A percentile compares a stretch with the other conserved stretches of the same genome.
These are phyloP conservation scores for Euzophera pinguis DNA, from an alignment of 2,888 invertebrate species.

Conservation along the genomic window DNA sequence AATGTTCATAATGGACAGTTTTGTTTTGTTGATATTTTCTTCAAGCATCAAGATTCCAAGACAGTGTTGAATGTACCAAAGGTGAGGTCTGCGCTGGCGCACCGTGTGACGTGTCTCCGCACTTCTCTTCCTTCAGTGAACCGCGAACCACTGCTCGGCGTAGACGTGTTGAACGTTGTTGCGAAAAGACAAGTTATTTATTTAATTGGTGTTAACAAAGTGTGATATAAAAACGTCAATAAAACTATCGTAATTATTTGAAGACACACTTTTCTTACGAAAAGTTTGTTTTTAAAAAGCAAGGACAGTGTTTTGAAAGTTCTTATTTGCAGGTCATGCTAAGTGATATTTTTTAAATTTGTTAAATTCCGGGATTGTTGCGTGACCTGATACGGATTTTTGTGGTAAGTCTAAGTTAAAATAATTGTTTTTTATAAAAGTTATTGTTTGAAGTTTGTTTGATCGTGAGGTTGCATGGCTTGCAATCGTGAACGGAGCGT, in stretches of 20 bases:
- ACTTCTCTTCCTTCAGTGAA: slow-evolving; percentile 64
- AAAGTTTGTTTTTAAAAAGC: slow-evolving; percentile 42
- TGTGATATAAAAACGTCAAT: slow-evolving; percentile 22
- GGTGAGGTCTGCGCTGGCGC: slow-evolving; percentile 72
- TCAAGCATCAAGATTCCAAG: slow-evolving; percentile 48
- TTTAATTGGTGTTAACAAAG: slow-evolving; percentile 52
- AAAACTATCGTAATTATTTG: slow-evolving; percentile 8
- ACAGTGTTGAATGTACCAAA: slow-evolving; percentile 54
- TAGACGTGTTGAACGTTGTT: slow-evolving; percentile 32
- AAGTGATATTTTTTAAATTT: slow-evolving; percentile 45
- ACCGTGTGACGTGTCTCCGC: slow-evolving; percentile 71
- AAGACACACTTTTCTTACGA: slow-evolving; percentile 28
- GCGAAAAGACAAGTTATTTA: slow-evolving; percentile 28
- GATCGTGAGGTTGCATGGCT: slow-evolving; percentile 7
- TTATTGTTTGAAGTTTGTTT: neutral
- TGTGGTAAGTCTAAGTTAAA: slow-evolving; percentile 30
- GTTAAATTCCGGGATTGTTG: slow-evolving; percentile 61
- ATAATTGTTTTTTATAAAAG: neutral
- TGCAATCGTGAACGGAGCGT: slow-evolving; percentile 5
- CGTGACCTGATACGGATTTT: slow-evolving; percentile 35
- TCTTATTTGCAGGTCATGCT: slow-evolving; percentile 32
- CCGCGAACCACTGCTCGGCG: slow-evolving; percentile 51
- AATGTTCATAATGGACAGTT: no score
- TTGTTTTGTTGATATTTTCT: slow-evolving; percentile 3
- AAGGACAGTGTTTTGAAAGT: slow-evolving; percentile 64